These are phyloP conservation scores for Sorex maritimensis DNA, from an alignment of 2,797 vertebrate genomes.

Conservation along the genomic window DNA sequence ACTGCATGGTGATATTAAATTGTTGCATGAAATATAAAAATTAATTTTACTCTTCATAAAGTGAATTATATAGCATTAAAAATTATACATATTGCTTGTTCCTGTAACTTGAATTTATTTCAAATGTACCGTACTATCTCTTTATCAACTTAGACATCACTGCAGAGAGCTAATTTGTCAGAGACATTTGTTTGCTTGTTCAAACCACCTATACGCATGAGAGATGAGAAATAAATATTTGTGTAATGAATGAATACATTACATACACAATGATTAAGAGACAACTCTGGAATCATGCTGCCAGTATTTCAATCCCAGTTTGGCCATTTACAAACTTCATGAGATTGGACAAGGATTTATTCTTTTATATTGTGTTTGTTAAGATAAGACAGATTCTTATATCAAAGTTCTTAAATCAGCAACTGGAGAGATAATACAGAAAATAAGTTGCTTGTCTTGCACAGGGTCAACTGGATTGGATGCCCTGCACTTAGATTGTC, in stretches of 20 bases:
- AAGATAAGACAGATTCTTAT: constrained; percentile 51
- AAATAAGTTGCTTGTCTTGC: no score
- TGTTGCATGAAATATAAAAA: neutral
- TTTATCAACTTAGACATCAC: neutral
- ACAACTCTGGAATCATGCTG: constrained; percentile 6
- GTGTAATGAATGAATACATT: neutral
- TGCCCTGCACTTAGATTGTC: no score
- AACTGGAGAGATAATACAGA: no score
- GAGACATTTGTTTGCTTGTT: constrained; percentile 13
- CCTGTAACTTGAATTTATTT: constrained; percentile 35
- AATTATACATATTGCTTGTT: constrained; percentile 19
- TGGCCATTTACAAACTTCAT: constrained; percentile 41
- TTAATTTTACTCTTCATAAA: neutral
- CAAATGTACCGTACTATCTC: neutral
- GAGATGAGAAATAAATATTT: constrained; percentile 52
- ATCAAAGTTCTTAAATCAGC: constrained; percentile 5
- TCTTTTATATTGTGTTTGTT: neutral
- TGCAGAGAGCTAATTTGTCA: constrained; percentile 29
- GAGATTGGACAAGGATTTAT: neutral
- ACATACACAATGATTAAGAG: neutral
- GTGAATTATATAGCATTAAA: constrained; percentile 53
- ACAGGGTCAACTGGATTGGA: no score
- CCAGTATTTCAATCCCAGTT: neutral
- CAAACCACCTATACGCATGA: neutral
- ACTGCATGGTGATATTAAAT: neutral